Base-by-base conservation (phyloP, 2,888 invertebrate genomes). In the Auanema sp. region DNA sequence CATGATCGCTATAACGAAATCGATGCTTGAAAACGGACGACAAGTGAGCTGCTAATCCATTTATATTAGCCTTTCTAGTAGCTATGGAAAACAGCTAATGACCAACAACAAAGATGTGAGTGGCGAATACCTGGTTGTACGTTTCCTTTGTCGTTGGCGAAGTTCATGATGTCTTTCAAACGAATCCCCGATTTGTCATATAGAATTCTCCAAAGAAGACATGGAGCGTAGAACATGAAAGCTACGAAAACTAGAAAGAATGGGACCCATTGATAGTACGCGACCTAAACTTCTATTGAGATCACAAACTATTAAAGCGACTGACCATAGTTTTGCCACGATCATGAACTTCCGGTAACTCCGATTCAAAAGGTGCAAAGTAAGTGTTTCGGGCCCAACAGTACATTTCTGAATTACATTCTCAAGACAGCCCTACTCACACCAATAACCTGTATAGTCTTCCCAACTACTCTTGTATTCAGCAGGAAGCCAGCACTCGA, bases 181-280 rank as follows among this genome's bases (percentile, higher is more conserved):
- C 81, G 76, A 43, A 83, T 78, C n/a, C 83, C 79, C n/a, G 79
- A 80, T 64, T 75, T 79, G 65, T 79, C 80, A 60, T 80, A 79
- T 49, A 79, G 66, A 14, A 79, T 44, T 41, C 83, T 64, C 83
- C 83, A 83, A n/a, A 83, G 63, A 1, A 83, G 65, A 60, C 83
- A 83, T 4, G 84, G 84, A 12, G 83, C 66, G 61, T 82, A 84
- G 75, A 84, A 84, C 63, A 79, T 71, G 57, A 84, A 74, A 2
- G 84, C 84, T 66, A 83, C 82, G 56, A 78, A 68, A 41, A 84
- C 80, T n/a, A 83, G 75, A 66, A 83, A 84, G 69, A 83, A 83
- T 2, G 83, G 83, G 1, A 76, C 76, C 78, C 78, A 78, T 70
- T 81, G 81, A 60, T 81, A 81, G 59, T 81, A 81, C 49, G 80